Percentiles rank a stretch among this genome's conserved stretches.
Evolutionary conservation across 2,888 invertebrate species (phyloP).

Genomic region (Euzophera pinguis): DNA sequence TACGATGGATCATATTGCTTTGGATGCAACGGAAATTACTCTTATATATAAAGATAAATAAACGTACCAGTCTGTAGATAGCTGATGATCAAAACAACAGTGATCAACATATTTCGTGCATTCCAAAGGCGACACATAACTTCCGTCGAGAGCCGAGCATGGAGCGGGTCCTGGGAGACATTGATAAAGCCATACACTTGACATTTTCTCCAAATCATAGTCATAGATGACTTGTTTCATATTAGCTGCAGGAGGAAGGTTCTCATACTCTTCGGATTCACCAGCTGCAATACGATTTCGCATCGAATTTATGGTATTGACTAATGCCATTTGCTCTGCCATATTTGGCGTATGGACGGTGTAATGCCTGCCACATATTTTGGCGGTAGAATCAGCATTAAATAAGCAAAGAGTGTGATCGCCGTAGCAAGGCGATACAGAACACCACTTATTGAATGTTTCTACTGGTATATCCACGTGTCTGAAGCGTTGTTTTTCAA

Average conservation of each 20-base stretch:
- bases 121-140: conserved; percentile 58
- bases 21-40: too few species aligned
- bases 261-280: conserved; percentile 38
- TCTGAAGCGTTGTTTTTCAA: background rate
- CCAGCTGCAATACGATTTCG: conserved; percentile 62
- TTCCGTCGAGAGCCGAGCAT: conserved; percentile 56
- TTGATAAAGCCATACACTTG: conserved; percentile 58
- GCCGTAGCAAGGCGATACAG: conserved; percentile 56
- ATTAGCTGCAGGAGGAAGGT: conserved; percentile 59
- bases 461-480: background rate
- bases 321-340: conserved; percentile 45
- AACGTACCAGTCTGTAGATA: background rate
- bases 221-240: conserved; percentile 68
- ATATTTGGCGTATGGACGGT: conserved; percentile 40
- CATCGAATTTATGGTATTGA: conserved; percentile 65
- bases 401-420: conserved; percentile 70
- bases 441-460: conserved; percentile 58
- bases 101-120: conserved; percentile 56
- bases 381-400: conserved; percentile 35
- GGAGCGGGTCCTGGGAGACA: conserved; percentile 64
- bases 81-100: conserved; percentile 39
- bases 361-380: conserved; percentile 47
- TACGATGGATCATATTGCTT: too few species aligned
- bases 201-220: conserved; percentile 58
- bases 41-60: too few species aligned